Conservation (phyloP, 2,888 invertebrate genomes). For the Crioceris asparagi region DNA sequence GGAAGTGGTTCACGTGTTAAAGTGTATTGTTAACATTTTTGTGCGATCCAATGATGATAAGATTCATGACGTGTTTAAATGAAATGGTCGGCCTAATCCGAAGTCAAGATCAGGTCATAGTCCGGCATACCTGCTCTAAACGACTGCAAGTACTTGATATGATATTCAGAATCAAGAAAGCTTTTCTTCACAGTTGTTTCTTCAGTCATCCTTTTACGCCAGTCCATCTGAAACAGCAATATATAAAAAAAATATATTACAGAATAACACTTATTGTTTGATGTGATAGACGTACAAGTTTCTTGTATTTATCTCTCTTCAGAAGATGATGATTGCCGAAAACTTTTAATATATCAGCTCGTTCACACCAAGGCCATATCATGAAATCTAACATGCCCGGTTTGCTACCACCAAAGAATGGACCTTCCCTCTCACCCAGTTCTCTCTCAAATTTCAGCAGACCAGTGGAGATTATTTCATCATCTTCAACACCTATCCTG, state of each 20-base stretch:
- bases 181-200: slow-evolving; percentile 58
- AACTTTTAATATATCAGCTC: slow-evolving; percentile 49
- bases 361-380: slow-evolving; percentile 80
- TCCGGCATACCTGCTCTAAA: slow-evolving; percentile 54
- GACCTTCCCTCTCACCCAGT: slow-evolving; percentile 48
- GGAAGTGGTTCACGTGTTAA: too few relatives aligned
- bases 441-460: slow-evolving; percentile 57
- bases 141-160: slow-evolving; percentile 59
- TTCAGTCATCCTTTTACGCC: slow-evolving; percentile 60
- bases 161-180: slow-evolving; percentile 55
- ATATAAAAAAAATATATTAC: slow-evolving; percentile 3
- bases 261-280: too few relatives aligned
- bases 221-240: slow-evolving; percentile 45
- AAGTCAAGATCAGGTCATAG: slow-evolving; percentile 43
- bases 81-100: slow-evolving; percentile 17
- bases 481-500: slow-evolving; percentile 27
- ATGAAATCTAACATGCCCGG: slow-evolving; percentile 74
- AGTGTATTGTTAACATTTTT: too few relatives aligned
- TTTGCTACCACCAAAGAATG: slow-evolving; percentile 55
- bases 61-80: too few relatives aligned
- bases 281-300: slow-evolving; percentile 46
- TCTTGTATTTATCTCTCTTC: slow-evolving; percentile 52
- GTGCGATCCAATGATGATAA: too few relatives aligned
- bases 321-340: slow-evolving; percentile 52
- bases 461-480: slow-evolving; percentile 35